Percentiles rank a stretch among this genome's conserved stretches.
Evolutionary conservation across 2,113 vertebrate genomes (phyloP).

Genomic region (Notarius lentiginosus): DNA sequence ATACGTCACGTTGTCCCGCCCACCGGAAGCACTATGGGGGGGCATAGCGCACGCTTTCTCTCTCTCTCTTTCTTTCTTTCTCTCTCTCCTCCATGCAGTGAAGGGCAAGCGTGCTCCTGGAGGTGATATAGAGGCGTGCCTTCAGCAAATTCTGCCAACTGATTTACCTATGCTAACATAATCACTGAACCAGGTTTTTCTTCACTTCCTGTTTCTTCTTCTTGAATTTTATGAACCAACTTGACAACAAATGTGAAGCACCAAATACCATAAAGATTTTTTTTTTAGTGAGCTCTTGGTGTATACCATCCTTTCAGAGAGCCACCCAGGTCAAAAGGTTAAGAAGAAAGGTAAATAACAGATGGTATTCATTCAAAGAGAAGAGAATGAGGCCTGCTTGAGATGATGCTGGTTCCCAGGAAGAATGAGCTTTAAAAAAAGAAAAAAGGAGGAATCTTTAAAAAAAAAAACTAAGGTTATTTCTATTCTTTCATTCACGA

Average conservation of each 20-base stretch:
- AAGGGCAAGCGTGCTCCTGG: constrained; percentile 19
- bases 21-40: no score
- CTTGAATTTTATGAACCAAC: background rate
- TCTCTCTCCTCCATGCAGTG: background rate
- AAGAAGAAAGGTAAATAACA: constrained; percentile 12
- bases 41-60: background rate
- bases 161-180: constrained; percentile 14
- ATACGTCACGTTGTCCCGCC: no score
- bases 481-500: no score
- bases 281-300: background rate
- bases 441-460: background rate
- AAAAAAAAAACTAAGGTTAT: no score
- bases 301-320: background rate
- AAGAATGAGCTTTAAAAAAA: background rate
- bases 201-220: constrained; percentile 3
- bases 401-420: background rate
- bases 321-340: background rate
- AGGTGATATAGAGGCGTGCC: constrained; percentile 7
- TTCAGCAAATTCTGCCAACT: constrained; percentile 31
- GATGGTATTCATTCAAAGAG: background rate
- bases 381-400: background rate
- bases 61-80: background rate
- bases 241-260: background rate
- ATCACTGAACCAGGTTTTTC: background rate
- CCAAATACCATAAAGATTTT: background rate